phyloP scores from a whole-genome alignment of 2,888 invertebrate genomes.

The Sabellastarte sp. region DNA sequence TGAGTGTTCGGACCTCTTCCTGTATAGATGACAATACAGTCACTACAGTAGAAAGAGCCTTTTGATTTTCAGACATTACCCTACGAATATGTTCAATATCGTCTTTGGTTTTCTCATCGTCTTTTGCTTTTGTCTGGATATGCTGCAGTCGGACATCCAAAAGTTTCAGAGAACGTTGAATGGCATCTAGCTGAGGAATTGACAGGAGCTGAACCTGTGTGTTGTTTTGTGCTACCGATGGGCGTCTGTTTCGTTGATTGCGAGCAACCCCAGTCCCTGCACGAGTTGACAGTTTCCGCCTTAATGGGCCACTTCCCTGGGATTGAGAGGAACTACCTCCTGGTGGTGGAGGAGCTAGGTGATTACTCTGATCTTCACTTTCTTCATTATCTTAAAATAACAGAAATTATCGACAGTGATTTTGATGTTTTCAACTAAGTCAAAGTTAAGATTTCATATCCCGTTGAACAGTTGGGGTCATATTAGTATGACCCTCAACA shows the following conservation, averaged over 20 bases:
- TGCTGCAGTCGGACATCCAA: conserved; percentile 57
- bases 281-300: not conserved
- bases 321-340: no score
- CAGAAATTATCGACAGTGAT: no score
- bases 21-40: conserved; percentile 57
- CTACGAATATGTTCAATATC: conserved; percentile 56
- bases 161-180: conserved; percentile 55
- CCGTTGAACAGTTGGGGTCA: no score
- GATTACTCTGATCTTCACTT: not conserved
- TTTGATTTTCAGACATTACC: conserved; percentile 58
- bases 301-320: no score
- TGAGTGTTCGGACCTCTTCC: conserved; percentile 21
- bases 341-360: not conserved
- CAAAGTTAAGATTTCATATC: no score
- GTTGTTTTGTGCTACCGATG: conserved; percentile 11
- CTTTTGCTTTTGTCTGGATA: conserved; percentile 54
- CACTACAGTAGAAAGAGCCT: conserved; percentile 56
- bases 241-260: not conserved
- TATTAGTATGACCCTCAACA: no score
- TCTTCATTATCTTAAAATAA: not conserved
- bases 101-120: conserved; percentile 54
- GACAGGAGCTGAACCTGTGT: conserved; percentile 54
- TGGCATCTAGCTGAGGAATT: conserved; percentile 58
- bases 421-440: no score
- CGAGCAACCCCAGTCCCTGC: not conserved